Conservation (phyloP, 2,797 vertebrate genomes). For the Pempheris klunzingeri region DNA sequence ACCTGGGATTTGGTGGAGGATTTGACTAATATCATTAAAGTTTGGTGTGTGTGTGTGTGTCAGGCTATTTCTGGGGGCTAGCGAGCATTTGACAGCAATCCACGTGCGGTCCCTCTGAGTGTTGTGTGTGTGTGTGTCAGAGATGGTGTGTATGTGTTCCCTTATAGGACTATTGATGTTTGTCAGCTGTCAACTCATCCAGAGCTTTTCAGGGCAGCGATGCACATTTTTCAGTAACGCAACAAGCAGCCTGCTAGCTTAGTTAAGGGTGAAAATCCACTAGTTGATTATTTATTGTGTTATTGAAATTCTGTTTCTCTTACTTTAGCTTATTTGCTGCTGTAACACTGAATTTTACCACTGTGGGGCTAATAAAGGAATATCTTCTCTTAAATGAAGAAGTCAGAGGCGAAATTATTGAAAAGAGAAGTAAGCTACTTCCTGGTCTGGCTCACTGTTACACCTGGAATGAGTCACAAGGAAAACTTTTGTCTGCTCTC, state of each 20-base stretch:
- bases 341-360: no score
- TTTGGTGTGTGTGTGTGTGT: conserved; percentile 24
- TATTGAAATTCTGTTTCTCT: no score
- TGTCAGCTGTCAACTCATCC: background rate
- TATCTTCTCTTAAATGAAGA: no score
- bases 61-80: conserved; percentile 53
- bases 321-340: no score
- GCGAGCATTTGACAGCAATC: conserved; percentile 36
- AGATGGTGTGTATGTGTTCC: background rate
- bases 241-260: background rate
- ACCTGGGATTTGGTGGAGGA: conserved; percentile 74
- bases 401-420: background rate
- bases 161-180: background rate
- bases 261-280: background rate
- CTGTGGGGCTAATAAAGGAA: no score
- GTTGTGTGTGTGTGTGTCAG: background rate
- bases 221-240: background rate
- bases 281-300: no score
- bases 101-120: conserved; percentile 16
- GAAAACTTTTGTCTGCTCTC: background rate
- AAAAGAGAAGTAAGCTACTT: conserved; percentile 18
- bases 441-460: conserved; percentile 21
- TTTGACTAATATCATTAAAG: conserved; percentile 81
- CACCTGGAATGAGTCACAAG: conserved; percentile 2
- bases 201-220: background rate